Evolutionary conservation across 2,888 invertebrate species (phyloP).

Genomic region (Seira musarum): DNA sequence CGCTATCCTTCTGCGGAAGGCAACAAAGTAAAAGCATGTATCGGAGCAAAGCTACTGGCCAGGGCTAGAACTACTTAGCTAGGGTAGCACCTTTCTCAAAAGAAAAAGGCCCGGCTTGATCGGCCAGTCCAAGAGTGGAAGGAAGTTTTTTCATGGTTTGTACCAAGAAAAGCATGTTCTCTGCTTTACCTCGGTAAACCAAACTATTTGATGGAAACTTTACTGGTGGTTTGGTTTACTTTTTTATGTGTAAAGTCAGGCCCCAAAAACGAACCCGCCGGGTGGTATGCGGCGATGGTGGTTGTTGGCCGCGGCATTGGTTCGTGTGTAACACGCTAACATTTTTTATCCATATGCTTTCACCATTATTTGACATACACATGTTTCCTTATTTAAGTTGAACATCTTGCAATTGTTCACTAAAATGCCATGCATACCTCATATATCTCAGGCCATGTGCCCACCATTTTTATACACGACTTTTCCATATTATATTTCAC

Average conservation of each 20-base stretch:
- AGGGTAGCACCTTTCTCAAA: too few species aligned
- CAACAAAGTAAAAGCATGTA: too few species aligned
- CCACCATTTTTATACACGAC: constrained; percentile 14
- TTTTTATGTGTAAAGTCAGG: not conserved
- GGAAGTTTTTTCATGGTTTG: too few species aligned
- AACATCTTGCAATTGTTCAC: not conserved
- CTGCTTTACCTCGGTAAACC: not conserved
- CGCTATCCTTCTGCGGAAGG: too few species aligned
- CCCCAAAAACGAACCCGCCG: not conserved
- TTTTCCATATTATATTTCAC: too few species aligned
- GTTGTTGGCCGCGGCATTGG: not conserved
- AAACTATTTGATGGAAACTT: not conserved
- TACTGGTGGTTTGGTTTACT: not conserved
- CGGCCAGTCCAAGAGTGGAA: too few species aligned
- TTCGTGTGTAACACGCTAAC: not conserved
- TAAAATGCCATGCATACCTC: not conserved
- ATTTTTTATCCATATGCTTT: not conserved
- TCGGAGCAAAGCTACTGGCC: too few species aligned
- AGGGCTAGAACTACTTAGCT: too few species aligned
- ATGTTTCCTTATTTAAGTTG: not conserved
- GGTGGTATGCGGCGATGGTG: not conserved
- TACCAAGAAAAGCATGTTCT: not conserved
- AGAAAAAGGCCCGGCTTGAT: too few species aligned
- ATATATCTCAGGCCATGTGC: constrained; percentile 1
- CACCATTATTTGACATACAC: not conserved